phyloP scores from a whole-genome alignment of 2,113 vertebrate genomes.

The Stigmatopora nigra region DNA sequence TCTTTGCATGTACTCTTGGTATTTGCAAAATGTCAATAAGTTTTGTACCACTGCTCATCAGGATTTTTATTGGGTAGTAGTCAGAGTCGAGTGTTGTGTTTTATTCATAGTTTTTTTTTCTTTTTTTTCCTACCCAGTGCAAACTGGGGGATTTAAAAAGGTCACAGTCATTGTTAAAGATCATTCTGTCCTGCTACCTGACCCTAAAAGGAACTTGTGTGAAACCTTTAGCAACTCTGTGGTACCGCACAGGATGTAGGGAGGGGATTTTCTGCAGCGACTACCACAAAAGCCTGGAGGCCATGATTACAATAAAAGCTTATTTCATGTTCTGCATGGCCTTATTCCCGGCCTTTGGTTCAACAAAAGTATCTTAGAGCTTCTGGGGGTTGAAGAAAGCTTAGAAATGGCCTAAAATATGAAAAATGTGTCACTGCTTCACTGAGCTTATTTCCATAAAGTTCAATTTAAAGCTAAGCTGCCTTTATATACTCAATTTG shows the following conservation, averaged over 20 bases:
- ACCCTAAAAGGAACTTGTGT: constrained; percentile 30
- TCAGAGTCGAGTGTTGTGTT: not conserved
- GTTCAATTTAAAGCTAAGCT: not conserved
- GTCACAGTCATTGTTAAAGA: constrained; percentile 31
- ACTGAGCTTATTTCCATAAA: not conserved
- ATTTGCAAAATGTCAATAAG: not conserved
- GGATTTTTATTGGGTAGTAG: not conserved
- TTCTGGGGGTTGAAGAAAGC: constrained; percentile 16
- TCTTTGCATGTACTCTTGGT: not conserved
- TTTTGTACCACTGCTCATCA: not conserved
- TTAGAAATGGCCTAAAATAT: constrained; percentile 12
- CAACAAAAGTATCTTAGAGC: constrained; percentile 32
- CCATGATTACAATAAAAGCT: constrained; percentile 42
- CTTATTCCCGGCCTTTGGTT: constrained; percentile 28
- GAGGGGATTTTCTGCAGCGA: constrained; percentile 43
- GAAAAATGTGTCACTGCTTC: not conserved
- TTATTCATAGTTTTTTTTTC: not conserved
- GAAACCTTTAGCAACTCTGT: constrained; percentile 24
- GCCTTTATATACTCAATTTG: not conserved
- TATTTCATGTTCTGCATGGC: constrained; percentile 39
- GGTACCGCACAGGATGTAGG: constrained; percentile 35
- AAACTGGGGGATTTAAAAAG: not conserved
- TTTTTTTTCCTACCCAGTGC: not conserved
- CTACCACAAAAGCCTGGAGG: constrained; percentile 38
- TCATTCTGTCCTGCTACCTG: constrained; percentile 20